Percentiles rank a stretch among this genome's conserved stretches.
Conservation (phyloP, 2,888 invertebrate species). For the Tetheella fluctuosa region DNA sequence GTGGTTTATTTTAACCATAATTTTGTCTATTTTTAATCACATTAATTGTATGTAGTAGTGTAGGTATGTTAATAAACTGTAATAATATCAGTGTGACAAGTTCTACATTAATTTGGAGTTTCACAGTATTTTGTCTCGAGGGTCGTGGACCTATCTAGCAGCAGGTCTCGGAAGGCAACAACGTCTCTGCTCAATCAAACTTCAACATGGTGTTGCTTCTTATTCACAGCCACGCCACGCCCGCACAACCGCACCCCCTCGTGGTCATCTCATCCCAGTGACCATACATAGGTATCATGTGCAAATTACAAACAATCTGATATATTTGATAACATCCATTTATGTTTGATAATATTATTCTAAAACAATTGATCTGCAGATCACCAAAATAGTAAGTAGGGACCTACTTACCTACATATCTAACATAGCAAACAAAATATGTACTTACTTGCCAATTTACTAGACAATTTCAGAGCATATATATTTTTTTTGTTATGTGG, state of each 20-base stretch:
- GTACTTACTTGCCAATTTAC: too few relatives aligned
- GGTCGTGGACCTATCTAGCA: constrained; percentile 41
- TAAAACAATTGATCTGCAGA: constrained; percentile 12
- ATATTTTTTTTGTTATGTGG: too few relatives aligned
- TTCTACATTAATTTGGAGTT: constrained; percentile 16
- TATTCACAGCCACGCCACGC: constrained; percentile 19
- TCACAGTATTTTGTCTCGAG: constrained; percentile 29
- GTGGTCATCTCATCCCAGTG: constrained; percentile 21
- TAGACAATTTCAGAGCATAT: too few relatives aligned
- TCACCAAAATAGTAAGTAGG: too few relatives aligned
- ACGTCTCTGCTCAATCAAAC: constrained; percentile 86
- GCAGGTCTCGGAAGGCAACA: constrained; percentile 36
- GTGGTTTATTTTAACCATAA: too few relatives aligned
- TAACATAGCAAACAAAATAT: too few relatives aligned
- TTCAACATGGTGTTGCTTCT: constrained; percentile 81
- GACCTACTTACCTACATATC: too few relatives aligned
- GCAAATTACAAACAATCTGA: constrained; percentile 21
- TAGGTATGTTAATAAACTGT: neutral
- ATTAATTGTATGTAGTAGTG: too few relatives aligned
- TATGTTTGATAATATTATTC: constrained; percentile 4
- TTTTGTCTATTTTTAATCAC: too few relatives aligned
- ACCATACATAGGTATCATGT: constrained; percentile 18
- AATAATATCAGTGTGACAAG: constrained; percentile 9
- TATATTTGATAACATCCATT: constrained; percentile 21
- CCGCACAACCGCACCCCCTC: too few relatives aligned